Base-by-base conservation (phyloP, 2,888 invertebrate genomes). In the Drosophila greeni region DNA sequence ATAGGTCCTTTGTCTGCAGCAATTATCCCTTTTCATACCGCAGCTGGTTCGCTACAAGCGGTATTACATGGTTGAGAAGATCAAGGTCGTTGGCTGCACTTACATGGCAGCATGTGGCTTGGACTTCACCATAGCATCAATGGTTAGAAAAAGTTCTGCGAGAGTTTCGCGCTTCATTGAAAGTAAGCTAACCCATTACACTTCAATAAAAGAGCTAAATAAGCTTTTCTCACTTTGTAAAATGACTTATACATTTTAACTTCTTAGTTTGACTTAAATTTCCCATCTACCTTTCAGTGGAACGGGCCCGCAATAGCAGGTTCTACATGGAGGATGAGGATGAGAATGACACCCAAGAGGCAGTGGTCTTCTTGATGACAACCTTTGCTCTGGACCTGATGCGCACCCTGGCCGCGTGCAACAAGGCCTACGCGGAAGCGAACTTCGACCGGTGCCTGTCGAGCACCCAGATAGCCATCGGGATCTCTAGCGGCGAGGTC, bases 41-140 rank as follows among this genome's bases (percentile, higher is more conserved):
- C 24, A 42, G 42, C n/a, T 42, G 16, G 11, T 6, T 20, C 42
- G 6, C 11, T 24, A 24, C 24, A 24, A 42, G 26, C 82, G 90
- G 0, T 90, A 92, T 53, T 90, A 91, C 52, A 91, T 93, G 80
- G 94, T 98, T 5, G 98, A 98, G 87, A 98, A 98, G 89, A 98
- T 98, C 24, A 98, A 98, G 90, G 94, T 98, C 55, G 97, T 97
- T 24, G 97, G 97, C 57, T 95, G 95, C 91, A 98, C 98, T 0
- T 98, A 98, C 85, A 98, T 98, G 98, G 98, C 97, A 1, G 98
- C 97, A 0, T 95, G 96, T 85, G 98, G 98, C 0, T 90, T 98
- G 48, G 94, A 94, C 76, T 92, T 94, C 1, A 92, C 91, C 31
- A 90, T 92, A 66, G 90, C 93, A n/a, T 23, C 40, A 23, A 5